A percentile compares a stretch with the other conserved stretches of the same genome.
These are phyloP conservation scores for Caenorhabditis tropicalis DNA, from an alignment of 1,140 invertebrate genomes.

Conservation along the genomic window DNA sequence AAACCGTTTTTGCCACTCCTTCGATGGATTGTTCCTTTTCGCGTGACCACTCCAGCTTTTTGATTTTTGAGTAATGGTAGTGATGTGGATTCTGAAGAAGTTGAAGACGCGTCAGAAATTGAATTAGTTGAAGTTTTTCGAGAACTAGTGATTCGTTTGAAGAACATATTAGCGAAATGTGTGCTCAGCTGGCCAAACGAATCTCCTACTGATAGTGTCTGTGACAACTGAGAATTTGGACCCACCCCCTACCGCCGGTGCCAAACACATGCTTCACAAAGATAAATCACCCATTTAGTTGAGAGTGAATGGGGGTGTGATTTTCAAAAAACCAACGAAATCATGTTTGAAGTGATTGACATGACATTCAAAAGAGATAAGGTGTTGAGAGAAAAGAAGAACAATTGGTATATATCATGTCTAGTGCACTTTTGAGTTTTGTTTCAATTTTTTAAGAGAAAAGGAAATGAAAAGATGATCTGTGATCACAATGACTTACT, in stretches of 20 bases:
- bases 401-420: neutral
- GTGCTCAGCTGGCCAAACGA: neutral
- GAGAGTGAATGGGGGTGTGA: neutral
- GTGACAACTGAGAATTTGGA: neutral
- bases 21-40: neutral
- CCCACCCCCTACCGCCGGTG: neutral
- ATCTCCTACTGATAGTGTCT: conserved; percentile 9
- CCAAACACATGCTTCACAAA: conserved; percentile 12
- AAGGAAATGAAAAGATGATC: neutral
- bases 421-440: neutral
- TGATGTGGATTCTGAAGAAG: conserved; percentile 36
- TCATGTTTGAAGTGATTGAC: neutral
- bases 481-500: neutral
- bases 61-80: neutral
- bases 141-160: neutral
- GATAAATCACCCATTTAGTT: conserved; percentile 18
- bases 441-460: neutral
- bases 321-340: neutral
- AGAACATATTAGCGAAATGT: conserved; percentile 29
- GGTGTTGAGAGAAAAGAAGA: neutral
- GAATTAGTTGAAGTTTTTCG: neutral
- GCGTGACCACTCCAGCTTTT: neutral
- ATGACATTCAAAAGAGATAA: neutral
- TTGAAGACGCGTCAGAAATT: conserved; percentile 12
- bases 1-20: conserved; percentile 20